phyloP scores from a whole-genome alignment of 2,888 invertebrate species.

The Halocaridina rubra region DNA sequence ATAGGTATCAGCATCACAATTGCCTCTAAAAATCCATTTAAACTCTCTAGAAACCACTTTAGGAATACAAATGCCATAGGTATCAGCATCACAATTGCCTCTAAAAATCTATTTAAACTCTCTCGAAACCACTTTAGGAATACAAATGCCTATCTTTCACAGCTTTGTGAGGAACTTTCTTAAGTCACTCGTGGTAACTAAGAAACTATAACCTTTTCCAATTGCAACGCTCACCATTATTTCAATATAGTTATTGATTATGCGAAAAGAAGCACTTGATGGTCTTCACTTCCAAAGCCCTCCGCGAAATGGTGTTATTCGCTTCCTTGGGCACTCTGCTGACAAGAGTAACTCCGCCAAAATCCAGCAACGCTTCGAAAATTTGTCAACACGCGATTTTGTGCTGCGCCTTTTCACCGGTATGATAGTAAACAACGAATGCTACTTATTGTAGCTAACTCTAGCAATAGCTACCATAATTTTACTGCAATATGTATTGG shows the following conservation, averaged over 20 bases:
- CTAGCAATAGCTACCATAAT: no score
- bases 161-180: no score
- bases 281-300: background rate
- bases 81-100: background rate
- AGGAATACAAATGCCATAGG: background rate
- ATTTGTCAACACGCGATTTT: no score
- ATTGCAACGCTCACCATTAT: no score
- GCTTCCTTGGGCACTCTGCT: background rate
- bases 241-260: no score
- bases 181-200: no score
- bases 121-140: background rate
- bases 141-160: background rate
- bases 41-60: background rate
- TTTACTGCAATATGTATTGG: no score
- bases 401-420: no score
- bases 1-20: background rate
- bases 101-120: background rate
- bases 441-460: no score
- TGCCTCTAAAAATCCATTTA: background rate
- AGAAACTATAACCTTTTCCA: background rate
- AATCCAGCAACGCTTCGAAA: no score
- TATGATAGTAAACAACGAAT: no score
- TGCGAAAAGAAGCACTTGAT: background rate
- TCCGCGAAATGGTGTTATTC: background rate
- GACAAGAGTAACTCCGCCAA: no score